Base-by-base conservation (phyloP, 2,797 vertebrate species). In the Danio kyathit region DNA sequence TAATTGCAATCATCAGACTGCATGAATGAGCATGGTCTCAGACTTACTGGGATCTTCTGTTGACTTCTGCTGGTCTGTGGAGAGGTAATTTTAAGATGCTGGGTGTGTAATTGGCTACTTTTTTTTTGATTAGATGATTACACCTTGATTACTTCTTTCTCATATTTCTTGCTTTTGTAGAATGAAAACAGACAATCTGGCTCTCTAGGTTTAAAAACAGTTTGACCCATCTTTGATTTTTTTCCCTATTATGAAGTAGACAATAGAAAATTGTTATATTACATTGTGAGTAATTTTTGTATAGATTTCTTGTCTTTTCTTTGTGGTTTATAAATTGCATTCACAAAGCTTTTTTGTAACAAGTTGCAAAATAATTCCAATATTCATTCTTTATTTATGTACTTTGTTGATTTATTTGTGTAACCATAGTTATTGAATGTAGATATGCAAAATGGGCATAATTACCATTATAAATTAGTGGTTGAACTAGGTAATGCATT, bases 1-100 rank as follows among this genome's bases (percentile, higher is more conserved):
- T 71, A 80, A 84, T 80, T 81, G 73, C 52, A 66, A 81, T 80
- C 78, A 76, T 76, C 63, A 73, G 76, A 43, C 48, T n/a, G 64
- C 65, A 76, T 48, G 76, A 76, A 83, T 76, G 76, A 83, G 59
- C 5, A 6, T 76, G 44, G 59, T 54, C 65, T 57, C 54, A 38
- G 51, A 71, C 46, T 77, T 51, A 51, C 49, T 64, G 19, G 51
- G 60, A 78, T 80, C 40, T 75, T 79, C 64, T 83, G 46, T 17
- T 61, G 70, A 80, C 51, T 83, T 72, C 8, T 74, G 57, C 57
- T 74, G 57, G 12, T 80, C 48, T 65, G 52, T 51, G 40, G 46
- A 61, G 43, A 49, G 40, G 29, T 73, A 12, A 63, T 75, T 80
- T 52, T 72, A 74, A 79, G 76, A 75, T 41, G 63, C 21, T 61